A percentile compares a stretch with the other conserved stretches of the same genome.
Conservation (phyloP, 1,140 invertebrate genomes). For the Archegozetes longisetosus region DNA sequence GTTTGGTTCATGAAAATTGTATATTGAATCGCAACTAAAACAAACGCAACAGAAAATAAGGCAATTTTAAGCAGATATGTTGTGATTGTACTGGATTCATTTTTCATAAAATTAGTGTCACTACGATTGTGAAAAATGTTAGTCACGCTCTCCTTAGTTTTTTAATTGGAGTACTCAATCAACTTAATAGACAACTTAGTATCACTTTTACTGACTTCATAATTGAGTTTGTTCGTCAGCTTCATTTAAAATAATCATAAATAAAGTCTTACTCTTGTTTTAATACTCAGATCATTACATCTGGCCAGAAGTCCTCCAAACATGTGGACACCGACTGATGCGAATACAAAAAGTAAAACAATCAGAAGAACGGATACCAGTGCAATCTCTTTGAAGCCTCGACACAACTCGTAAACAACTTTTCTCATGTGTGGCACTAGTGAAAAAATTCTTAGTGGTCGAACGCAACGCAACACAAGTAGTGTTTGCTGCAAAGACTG, state of each 20-base stretch:
- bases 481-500: conserved; percentile 83
- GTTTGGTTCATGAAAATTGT: neutral
- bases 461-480: conserved; percentile 88
- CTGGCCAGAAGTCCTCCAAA: conserved; percentile 88
- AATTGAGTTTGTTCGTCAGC: too few species aligned
- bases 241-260: too few species aligned
- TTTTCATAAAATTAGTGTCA: too few species aligned
- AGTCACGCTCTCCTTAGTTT: too few species aligned
- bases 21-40: neutral
- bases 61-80: too few species aligned
- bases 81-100: too few species aligned
- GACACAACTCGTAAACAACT: conserved; percentile 93
- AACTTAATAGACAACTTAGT: too few species aligned
- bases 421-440: conserved; percentile 98
- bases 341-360: conserved; percentile 96
- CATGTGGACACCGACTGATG: conserved; percentile 93
- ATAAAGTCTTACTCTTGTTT: conserved; percentile 32
- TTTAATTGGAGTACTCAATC: too few species aligned
- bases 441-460: conserved; percentile 91
- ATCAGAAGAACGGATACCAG: conserved; percentile 94
- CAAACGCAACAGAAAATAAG: too few species aligned
- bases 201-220: too few species aligned
- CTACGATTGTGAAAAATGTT: too few species aligned
- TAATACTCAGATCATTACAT: conserved; percentile 89
- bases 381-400: conserved; percentile 98